Base-by-base conservation (phyloP, 2,888 invertebrate species). In the Frankliniella fusca region DNA sequence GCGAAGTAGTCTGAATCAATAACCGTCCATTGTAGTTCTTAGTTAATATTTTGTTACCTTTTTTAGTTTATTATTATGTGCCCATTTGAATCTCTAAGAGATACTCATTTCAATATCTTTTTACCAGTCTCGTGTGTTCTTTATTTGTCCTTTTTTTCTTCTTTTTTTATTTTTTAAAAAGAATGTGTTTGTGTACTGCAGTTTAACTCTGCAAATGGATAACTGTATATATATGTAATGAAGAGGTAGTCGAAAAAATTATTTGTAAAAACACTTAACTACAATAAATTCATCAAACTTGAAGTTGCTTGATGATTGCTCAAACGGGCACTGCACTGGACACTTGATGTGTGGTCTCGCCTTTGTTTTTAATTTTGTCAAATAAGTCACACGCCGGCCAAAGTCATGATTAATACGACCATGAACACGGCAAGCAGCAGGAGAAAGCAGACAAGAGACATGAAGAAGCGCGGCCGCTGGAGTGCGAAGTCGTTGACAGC, bases 1-100 rank as follows among this genome's bases (percentile, higher is more conserved):
- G 70, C 70, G 23, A 11, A n/a, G 70, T 70, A 70, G 70, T 70
- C 70, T 70, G 70, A 70, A 70, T 70, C 70, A 70, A n/a, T 70
- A 70, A 70, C 70, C 70, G 70, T 70, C 70, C 70, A 70, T n/a
- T 70, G 11, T 70, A 70, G 70, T n/a, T 70, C 20, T 70, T 70
- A 70, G 70, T 70, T 70, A n/a, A 70, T 9, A 3, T 70, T 70
- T 70, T 70, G 70, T 70, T 70, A 70, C 70, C 70, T 70, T 70
- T 70, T 70, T 70, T 70, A 70, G 70, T 70, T 70, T 23, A 70
- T 70, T 23, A 70, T 70, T n/a, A 70, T 70, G 20, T 70, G 23
- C 70, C 70, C 11, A 23, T 70, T 70, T 70, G 70, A 70, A 70
- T 70, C 70, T 70, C 70, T 23, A 23, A 70, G 70, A 23, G 70